phyloP scores from a whole-genome alignment of 2,888 invertebrate genomes.

The Anthoptus insignis region DNA sequence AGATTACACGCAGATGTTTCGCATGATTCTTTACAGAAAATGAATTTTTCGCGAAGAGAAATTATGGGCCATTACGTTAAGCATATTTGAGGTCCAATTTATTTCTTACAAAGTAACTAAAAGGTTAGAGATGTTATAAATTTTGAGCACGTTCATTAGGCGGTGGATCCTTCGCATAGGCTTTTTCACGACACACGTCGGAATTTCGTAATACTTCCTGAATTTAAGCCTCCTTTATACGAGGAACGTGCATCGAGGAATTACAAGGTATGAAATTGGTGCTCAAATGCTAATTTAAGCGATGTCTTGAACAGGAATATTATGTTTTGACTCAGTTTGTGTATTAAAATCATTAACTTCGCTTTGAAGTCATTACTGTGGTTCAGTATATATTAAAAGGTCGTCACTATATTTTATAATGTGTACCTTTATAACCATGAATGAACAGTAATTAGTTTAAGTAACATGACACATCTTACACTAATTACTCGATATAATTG shows the following conservation, averaged over 20 bases:
- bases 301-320: too few species aligned
- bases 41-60: constrained; percentile 42
- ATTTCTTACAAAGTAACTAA: constrained; percentile 67
- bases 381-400: too few species aligned
- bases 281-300: too few species aligned
- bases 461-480: too few species aligned
- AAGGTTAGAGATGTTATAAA: constrained; percentile 82
- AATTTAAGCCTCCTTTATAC: constrained; percentile 69
- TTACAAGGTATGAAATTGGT: not conserved
- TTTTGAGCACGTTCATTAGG: constrained; percentile 83
- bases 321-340: too few species aligned
- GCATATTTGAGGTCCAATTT: constrained; percentile 67
- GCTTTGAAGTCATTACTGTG: too few species aligned
- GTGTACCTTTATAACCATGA: too few species aligned
- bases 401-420: too few species aligned
- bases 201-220: constrained; percentile 85
- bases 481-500: too few species aligned
- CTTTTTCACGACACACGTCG: constrained; percentile 81
- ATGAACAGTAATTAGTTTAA: too few species aligned
- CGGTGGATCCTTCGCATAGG: constrained; percentile 66
- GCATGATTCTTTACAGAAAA: constrained; percentile 30
- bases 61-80: constrained; percentile 57
- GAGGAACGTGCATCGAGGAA: not conserved
- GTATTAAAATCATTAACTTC: too few species aligned
- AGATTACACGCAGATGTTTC: constrained; percentile 20